Conservation (phyloP, 2,797 vertebrate species). For the Podarcis lilfordi region DNA sequence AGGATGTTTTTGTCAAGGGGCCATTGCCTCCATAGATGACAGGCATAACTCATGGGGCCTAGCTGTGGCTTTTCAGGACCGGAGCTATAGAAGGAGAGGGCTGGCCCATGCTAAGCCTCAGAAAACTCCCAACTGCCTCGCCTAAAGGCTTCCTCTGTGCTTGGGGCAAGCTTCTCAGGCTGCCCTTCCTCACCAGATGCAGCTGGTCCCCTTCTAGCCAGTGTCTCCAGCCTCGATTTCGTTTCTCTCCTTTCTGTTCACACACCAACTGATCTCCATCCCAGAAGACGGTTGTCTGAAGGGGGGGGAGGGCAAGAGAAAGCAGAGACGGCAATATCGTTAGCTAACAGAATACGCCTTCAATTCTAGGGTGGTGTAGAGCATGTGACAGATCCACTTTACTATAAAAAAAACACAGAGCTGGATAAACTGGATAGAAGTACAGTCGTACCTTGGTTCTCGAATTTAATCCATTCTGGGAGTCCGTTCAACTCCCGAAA, state of each 20-base stretch:
- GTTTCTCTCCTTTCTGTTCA: slow-evolving; percentile 89
- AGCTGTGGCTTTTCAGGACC: background rate
- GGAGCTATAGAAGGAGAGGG: slow-evolving; percentile 14
- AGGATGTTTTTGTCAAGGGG: slow-evolving; percentile 59
- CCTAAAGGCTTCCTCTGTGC: accelerated
- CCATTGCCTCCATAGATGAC: slow-evolving; percentile 9
- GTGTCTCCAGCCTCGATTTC: slow-evolving; percentile 92
- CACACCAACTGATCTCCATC: slow-evolving; percentile 89
- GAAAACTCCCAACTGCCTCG: accelerated
- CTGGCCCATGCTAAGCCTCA: background rate
- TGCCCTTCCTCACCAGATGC: slow-evolving; percentile 82
- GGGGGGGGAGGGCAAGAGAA: background rate
- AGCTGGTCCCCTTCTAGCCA: slow-evolving; percentile 90
- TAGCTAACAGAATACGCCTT: background rate
- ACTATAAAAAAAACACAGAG: background rate
- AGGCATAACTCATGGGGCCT: slow-evolving; percentile 4
- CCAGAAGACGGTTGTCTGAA: slow-evolving; percentile 90
- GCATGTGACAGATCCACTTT: too few relatives aligned
- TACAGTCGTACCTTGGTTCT: too few relatives aligned
- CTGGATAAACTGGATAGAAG: background rate
- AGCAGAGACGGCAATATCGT: background rate
- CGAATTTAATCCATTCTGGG: too few relatives aligned
- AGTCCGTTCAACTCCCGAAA: too few relatives aligned
- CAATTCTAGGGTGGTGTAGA: background rate
- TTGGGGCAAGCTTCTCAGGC: accelerated